A percentile compares a stretch with the other conserved stretches of the same genome.
These are phyloP conservation scores for Hapalemur alaotrensis DNA, from an alignment of 2,797 vertebrate genomes.

Conservation along the genomic window DNA sequence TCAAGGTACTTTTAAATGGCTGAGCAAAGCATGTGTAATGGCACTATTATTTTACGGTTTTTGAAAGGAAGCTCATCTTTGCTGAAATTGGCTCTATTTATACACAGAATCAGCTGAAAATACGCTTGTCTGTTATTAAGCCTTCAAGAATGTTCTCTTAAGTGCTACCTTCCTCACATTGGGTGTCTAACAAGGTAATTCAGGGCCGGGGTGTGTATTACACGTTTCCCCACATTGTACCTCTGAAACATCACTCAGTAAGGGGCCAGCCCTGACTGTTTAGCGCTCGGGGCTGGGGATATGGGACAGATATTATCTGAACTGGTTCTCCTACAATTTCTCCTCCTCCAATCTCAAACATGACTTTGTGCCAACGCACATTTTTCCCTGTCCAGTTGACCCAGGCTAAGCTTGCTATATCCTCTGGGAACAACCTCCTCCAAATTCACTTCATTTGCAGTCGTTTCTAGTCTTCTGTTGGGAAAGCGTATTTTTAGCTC, in stretches of 20 bases:
- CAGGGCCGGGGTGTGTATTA: background rate
- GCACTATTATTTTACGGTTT: slow-evolving; percentile 22
- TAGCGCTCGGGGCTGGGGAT: background rate
- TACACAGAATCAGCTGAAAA: slow-evolving; percentile 3
- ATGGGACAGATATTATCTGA: background rate
- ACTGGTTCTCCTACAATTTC: background rate
- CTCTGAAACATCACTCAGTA: background rate
- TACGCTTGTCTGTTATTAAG: slow-evolving; percentile 33
- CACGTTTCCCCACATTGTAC: background rate
- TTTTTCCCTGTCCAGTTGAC: background rate
- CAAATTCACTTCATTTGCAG: slow-evolving; percentile 41
- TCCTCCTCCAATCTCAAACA: background rate
- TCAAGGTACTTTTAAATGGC: background rate
- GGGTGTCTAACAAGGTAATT: background rate
- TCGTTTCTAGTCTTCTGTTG: slow-evolving; percentile 3
- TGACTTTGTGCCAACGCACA: background rate
- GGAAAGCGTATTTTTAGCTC: slow-evolving; percentile 43
- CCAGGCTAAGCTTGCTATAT: background rate
- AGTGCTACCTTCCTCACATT: background rate
- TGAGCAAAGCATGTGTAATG: background rate
- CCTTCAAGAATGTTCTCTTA: background rate
- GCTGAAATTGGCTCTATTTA: slow-evolving; percentile 53
- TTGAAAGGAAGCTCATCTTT: slow-evolving; percentile 45
- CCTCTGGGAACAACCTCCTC: background rate
- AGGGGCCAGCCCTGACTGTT: background rate